Percentiles rank a stretch among this genome's conserved stretches.
These are phyloP conservation scores for Cyanoderma ruficeps DNA, from an alignment of 2,113 vertebrate species.

Conservation along the genomic window DNA sequence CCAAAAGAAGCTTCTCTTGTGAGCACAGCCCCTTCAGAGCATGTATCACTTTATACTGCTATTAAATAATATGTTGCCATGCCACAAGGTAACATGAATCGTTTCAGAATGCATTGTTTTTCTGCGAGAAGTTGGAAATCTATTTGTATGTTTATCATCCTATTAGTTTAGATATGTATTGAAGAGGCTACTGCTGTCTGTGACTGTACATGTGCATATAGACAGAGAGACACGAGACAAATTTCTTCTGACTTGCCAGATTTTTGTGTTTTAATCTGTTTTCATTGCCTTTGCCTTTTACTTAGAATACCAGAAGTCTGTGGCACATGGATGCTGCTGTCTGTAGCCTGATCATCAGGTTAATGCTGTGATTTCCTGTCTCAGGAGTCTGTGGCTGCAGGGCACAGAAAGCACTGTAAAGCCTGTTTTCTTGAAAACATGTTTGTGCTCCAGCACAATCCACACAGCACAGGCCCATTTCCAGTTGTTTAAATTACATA, in stretches of 20 bases:
- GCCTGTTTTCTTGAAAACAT: neutral
- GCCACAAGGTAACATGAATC: neutral
- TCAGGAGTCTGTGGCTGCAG: neutral
- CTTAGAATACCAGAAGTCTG: neutral
- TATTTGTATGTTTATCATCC: neutral
- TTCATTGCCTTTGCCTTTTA: neutral
- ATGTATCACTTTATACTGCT: neutral
- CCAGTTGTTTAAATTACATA: conserved; percentile 12
- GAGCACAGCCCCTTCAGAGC: neutral
- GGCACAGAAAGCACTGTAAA: neutral
- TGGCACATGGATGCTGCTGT: neutral
- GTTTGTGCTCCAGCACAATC: neutral
- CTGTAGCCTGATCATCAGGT: neutral
- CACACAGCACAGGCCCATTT: neutral
- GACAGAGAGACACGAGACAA: neutral
- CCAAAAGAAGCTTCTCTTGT: conserved; percentile 20
- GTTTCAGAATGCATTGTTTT: neutral
- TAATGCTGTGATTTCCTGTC: conserved; percentile 20
- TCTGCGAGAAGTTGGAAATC: neutral
- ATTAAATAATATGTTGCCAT: neutral
- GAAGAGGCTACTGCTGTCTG: neutral
- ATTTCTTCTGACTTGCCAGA: neutral
- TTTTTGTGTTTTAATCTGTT: neutral
- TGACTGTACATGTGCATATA: neutral
- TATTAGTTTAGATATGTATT: neutral